Conservation (phyloP, 1,140 invertebrate genomes). For the Aphelenchoides avenae region DNA sequence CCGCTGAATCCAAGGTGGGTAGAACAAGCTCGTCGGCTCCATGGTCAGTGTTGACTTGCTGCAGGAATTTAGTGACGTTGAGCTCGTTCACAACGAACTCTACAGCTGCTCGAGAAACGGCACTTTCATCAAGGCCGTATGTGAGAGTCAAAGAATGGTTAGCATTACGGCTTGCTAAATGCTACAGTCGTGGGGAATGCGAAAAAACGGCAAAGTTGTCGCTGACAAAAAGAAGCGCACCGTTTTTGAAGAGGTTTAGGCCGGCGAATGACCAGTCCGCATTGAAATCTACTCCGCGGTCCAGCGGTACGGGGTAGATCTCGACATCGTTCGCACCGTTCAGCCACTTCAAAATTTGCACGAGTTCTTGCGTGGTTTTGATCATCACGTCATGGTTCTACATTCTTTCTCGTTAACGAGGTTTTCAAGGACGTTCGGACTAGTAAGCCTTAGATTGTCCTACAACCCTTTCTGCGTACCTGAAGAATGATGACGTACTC, state of each 20-base stretch:
- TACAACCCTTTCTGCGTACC: too few species aligned
- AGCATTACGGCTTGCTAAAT: neutral
- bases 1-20: too few species aligned
- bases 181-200: neutral
- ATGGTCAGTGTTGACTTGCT: too few species aligned
- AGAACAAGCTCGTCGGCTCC: too few species aligned
- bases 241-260: constrained; percentile 37
- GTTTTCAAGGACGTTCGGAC: neutral
- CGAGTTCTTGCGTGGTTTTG: constrained; percentile 37
- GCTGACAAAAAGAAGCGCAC: constrained; percentile 8
- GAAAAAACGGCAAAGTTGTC: neutral
- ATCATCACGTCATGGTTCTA: constrained; percentile 44
- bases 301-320: constrained; percentile 1
- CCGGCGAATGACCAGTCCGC: constrained; percentile 22
- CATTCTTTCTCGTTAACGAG: too few species aligned
- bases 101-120: neutral
- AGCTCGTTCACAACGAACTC: neutral
- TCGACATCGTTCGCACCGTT: constrained; percentile 50
- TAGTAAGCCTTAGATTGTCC: neutral
- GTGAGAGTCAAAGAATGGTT: neutral
- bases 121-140: neutral
- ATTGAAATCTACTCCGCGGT: constrained; percentile 3
- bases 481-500: constrained; percentile 9
- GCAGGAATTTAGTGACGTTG: too few species aligned
- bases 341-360: constrained; percentile 43